Conservation (phyloP, 1,140 invertebrate species). For the Neodiprion fabricii region DNA sequence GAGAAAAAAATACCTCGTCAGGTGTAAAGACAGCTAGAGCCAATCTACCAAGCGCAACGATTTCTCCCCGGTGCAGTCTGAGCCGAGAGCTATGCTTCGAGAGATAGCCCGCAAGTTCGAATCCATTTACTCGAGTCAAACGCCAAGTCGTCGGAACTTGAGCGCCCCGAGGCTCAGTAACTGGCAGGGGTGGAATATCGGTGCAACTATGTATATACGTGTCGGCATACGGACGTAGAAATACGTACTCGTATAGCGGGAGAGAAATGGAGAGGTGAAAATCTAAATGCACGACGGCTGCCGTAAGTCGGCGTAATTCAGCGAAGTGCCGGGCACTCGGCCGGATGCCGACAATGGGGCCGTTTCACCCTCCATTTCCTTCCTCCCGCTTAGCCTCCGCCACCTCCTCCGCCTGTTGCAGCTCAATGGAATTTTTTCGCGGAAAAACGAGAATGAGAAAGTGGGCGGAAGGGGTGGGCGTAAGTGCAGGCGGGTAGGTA, state of each 20-base stretch:
- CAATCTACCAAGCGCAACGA: not conserved
- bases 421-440: not conserved
- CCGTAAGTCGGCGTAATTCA: constrained; percentile 33
- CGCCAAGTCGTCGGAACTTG: constrained; percentile 11
- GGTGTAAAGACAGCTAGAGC: constrained; percentile 44
- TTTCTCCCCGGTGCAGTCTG: not conserved
- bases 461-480: no score
- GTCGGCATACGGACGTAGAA: constrained; percentile 14
- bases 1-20: constrained; percentile 26
- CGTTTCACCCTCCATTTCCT: constrained; percentile 34
- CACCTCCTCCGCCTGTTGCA: not conserved
- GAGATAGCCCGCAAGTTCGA: constrained; percentile 42
- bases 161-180: not conserved
- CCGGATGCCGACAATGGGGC: constrained; percentile 25
- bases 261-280: constrained; percentile 25
- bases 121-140: constrained; percentile 45
- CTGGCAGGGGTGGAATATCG: not conserved
- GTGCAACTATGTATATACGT: constrained; percentile 15
- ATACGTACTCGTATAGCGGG: constrained; percentile 23
- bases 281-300: constrained; percentile 43
- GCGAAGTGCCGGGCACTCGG: constrained; percentile 31
- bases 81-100: not conserved
- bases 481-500: not conserved
- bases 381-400: constrained; percentile 25
- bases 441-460: no score